Evolutionary conservation across 1,140 invertebrate species (phyloP).

Genomic region (Lineus longissimus): DNA sequence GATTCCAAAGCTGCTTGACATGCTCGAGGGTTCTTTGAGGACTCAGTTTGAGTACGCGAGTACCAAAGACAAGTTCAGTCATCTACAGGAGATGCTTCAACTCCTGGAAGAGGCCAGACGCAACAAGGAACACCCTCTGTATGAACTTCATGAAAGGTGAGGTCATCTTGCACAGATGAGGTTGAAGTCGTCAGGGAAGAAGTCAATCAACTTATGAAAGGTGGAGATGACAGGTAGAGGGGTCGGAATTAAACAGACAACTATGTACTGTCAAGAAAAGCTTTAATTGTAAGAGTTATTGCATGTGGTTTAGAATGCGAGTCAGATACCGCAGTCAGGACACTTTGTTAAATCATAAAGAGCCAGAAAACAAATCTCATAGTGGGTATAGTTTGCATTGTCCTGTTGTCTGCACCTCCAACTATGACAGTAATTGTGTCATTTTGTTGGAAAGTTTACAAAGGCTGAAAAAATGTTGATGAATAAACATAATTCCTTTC

Average conservation of each 20-base stretch:
- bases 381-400: no score
- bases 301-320: no score
- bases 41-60: conserved; percentile 31
- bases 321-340: no score
- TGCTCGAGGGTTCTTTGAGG: conserved; percentile 40
- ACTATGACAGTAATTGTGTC: no score
- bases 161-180: background rate
- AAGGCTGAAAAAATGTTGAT: no score
- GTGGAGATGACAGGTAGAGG: conserved; percentile 19
- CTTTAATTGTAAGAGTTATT: no score
- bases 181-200: background rate
- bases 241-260: conserved; percentile 4
- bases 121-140: conserved; percentile 47
- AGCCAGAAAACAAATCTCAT: no score
- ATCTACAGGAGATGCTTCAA: conserved; percentile 45
- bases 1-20: conserved; percentile 43
- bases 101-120: conserved; percentile 50
- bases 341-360: no score
- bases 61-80: conserved; percentile 34
- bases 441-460: no score
- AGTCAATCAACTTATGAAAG: conserved; percentile 16
- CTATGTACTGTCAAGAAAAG: no score
- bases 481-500: no score
- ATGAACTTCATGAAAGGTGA: conserved; percentile 48
- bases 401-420: no score